Conservation (phyloP, 2,888 invertebrate genomes). For the Pseudococcus viburni region DNA sequence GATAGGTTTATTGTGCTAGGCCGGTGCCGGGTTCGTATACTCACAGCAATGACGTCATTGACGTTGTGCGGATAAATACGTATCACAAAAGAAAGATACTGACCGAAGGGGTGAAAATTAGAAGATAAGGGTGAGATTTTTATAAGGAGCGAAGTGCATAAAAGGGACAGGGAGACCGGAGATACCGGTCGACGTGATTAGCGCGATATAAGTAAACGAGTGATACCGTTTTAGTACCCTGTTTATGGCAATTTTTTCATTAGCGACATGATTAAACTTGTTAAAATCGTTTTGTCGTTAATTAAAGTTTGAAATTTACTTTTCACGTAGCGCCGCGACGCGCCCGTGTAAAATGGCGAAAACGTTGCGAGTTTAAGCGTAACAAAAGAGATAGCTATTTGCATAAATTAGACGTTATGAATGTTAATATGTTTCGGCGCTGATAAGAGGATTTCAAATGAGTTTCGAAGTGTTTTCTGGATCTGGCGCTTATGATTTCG, state of each 20-base stretch:
- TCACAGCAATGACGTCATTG: slow-evolving; percentile 7
- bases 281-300: slow-evolving; percentile 50
- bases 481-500: slow-evolving; percentile 46
- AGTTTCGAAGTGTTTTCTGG: slow-evolving; percentile 52
- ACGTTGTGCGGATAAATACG: not conserved
- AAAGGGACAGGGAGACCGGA: not conserved
- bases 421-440: slow-evolving; percentile 54
- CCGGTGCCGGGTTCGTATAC: not conserved
- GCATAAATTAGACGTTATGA: slow-evolving; percentile 57
- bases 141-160: not conserved
- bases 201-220: slow-evolving; percentile 34
- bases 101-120: slow-evolving; percentile 52
- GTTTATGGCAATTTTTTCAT: slow-evolving; percentile 48
- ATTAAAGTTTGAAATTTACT: slow-evolving; percentile 49
- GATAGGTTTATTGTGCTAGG: slow-evolving; percentile 38
- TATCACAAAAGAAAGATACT: not conserved
- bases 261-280: slow-evolving; percentile 44
- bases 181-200: slow-evolving; percentile 52
- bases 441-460: slow-evolving; percentile 56
- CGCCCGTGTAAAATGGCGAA: slow-evolving; percentile 37
- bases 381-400: slow-evolving; percentile 57
- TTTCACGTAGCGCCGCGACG: not conserved
- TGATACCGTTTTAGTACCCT: slow-evolving; percentile 40
- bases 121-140: slow-evolving; percentile 47
- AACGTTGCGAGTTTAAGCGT: slow-evolving; percentile 54